These are phyloP conservation scores for Brienomyrus longianalis DNA, from an alignment of 2,113 vertebrate genomes.

Conservation along the genomic window DNA sequence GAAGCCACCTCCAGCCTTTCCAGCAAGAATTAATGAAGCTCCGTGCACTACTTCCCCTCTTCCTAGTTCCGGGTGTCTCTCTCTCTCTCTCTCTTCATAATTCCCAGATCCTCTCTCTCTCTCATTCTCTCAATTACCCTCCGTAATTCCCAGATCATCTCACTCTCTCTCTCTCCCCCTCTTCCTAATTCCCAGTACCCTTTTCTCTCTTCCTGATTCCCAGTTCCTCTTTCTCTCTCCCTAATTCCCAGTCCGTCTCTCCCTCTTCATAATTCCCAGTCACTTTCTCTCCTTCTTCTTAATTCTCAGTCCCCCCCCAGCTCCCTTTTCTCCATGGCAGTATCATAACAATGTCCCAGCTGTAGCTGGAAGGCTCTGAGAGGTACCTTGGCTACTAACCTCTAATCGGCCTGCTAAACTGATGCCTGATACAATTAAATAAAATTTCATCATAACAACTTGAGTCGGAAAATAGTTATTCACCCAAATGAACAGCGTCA, in stretches of 20 bases:
- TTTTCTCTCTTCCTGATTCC: background rate
- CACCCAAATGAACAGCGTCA: background rate
- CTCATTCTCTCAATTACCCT: background rate
- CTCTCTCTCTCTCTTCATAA: background rate
- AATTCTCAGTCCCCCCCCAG: background rate
- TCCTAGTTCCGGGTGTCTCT: background rate
- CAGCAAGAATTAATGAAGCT: background rate
- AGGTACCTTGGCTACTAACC: background rate
- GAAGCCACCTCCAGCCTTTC: background rate
- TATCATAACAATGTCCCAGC: background rate
- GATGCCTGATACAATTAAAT: background rate
- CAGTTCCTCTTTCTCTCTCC: too few species aligned
- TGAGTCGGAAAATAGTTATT: background rate
- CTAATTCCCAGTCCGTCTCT: too few species aligned
- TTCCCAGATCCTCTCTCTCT: background rate
- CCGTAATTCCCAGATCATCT: background rate
- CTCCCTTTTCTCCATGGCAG: background rate
- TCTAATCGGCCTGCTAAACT: background rate
- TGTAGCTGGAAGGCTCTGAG: background rate
- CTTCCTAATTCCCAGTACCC: too few species aligned
- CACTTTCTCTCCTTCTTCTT: background rate
- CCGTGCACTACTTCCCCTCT: background rate
- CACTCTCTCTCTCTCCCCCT: background rate
- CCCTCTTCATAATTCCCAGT: background rate
- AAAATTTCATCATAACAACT: background rate